phyloP scores from a whole-genome alignment of 2,888 invertebrate genomes.

The Dugesia japonica region DNA sequence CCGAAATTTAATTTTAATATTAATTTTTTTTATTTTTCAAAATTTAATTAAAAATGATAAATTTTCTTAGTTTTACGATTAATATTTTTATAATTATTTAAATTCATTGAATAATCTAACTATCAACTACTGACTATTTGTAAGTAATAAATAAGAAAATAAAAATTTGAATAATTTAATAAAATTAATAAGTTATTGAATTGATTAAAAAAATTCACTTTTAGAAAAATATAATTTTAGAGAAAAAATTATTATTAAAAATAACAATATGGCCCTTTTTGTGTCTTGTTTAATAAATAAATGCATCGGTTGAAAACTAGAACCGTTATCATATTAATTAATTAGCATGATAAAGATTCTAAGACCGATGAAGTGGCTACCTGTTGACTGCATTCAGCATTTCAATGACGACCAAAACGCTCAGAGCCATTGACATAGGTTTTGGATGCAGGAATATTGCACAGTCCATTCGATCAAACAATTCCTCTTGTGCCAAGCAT shows the following conservation, averaged over 20 bases:
- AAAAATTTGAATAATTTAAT: too few relatives aligned
- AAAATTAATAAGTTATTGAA: too few relatives aligned
- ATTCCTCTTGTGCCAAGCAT: conserved; percentile 46
- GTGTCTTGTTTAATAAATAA: not conserved
- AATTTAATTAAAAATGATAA: too few relatives aligned
- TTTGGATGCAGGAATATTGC: conserved; percentile 33
- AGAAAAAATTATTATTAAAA: not conserved
- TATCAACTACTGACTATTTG: too few relatives aligned
- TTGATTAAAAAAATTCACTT: not conserved
- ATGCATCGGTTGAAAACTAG: not conserved
- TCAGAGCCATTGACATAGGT: conserved; percentile 71
- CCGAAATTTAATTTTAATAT: too few relatives aligned
- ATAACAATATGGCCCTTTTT: not conserved
- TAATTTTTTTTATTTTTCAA: too few relatives aligned
- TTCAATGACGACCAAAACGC: conserved; percentile 98
- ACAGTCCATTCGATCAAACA: conserved; percentile 35
- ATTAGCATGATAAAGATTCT: not conserved
- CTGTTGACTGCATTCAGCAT: conserved; percentile 99
- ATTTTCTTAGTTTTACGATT: too few relatives aligned
- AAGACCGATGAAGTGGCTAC: conserved; percentile 48
- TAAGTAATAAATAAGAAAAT: too few relatives aligned
- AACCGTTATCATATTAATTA: not conserved
- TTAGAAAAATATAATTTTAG: conserved; percentile 41
- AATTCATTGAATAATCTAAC: too few relatives aligned
- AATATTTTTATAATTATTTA: too few relatives aligned